phyloP scores from a whole-genome alignment of 2,113 vertebrate species.

The Pseudorasbora parva region DNA sequence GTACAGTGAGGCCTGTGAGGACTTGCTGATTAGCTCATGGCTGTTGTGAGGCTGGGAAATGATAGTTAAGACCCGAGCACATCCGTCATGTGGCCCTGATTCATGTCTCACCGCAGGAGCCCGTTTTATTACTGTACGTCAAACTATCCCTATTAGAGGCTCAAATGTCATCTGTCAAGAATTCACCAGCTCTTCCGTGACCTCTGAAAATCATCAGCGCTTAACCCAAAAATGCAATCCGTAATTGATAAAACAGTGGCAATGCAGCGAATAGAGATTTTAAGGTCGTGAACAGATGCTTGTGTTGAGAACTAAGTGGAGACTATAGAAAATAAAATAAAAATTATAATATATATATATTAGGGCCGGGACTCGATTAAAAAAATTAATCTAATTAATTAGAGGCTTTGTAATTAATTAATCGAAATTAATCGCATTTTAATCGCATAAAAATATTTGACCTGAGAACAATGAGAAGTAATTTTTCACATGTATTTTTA shows the following conservation, averaged over 20 bases:
- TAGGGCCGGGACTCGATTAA: too few relatives aligned
- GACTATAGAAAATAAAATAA: too few relatives aligned
- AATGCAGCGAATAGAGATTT: background rate
- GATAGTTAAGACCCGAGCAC: conserved; percentile 57
- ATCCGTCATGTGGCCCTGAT: conserved; percentile 59
- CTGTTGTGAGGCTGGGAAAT: conserved; percentile 67
- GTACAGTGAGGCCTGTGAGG: conserved; percentile 60
- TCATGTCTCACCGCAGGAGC: conserved; percentile 66
- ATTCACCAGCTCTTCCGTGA: conserved; percentile 47
- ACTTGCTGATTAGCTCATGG: conserved; percentile 66
- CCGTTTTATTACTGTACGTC: conserved; percentile 62
- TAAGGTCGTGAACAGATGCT: background rate
- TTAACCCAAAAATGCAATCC: conserved; percentile 25
- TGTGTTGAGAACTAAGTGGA: background rate
- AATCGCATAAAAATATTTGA: too few relatives aligned
- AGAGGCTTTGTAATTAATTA: too few relatives aligned
- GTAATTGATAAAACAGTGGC: background rate
- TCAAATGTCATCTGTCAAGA: conserved; percentile 57
- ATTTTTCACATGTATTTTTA: too few relatives aligned
- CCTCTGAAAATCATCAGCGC: conserved; percentile 17
- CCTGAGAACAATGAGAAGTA: too few relatives aligned
- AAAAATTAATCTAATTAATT: too few relatives aligned
- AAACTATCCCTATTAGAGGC: conserved; percentile 66
- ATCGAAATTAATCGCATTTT: too few relatives aligned
- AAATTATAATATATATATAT: too few relatives aligned